Evolutionary conservation across 2,888 invertebrate genomes (phyloP).

Genomic region (Seira musarum): DNA sequence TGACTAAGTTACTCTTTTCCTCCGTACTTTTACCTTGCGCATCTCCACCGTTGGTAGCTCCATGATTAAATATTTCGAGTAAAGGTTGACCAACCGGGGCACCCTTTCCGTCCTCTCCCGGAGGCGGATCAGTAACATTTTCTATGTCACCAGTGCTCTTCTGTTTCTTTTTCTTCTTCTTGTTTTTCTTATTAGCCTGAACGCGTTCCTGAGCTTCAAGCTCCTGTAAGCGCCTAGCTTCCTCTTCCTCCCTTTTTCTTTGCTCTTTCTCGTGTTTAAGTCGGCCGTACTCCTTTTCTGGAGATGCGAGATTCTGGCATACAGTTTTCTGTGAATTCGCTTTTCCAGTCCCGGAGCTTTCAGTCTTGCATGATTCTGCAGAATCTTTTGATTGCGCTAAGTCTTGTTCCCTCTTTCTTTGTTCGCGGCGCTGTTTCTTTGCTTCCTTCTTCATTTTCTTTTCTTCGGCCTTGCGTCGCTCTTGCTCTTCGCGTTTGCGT

Average conservation of each 20-base stretch:
- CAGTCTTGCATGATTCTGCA: neutral
- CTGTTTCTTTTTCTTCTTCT: constrained; percentile 57
- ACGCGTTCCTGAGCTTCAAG: constrained; percentile 48
- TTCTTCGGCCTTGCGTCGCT: constrained; percentile 52
- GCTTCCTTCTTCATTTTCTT: constrained; percentile 60
- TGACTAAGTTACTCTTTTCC: constrained; percentile 76
- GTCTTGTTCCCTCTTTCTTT: constrained; percentile 40
- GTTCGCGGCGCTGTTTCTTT: constrained; percentile 42
- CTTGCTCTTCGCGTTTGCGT: constrained; percentile 54
- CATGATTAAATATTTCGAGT: constrained; percentile 9
- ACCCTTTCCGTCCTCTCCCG: neutral
- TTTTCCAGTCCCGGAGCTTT: constrained; percentile 25
- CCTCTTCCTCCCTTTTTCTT: constrained; percentile 51
- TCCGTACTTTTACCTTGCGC: constrained; percentile 3
- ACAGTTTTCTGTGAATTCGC: constrained; percentile 8
- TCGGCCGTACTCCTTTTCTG: constrained; percentile 48
- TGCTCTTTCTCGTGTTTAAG: constrained; percentile 55
- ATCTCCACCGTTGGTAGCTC: constrained; percentile 15
- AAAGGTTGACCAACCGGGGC: constrained; percentile 14
- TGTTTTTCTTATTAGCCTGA: constrained; percentile 49
- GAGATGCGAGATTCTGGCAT: neutral
- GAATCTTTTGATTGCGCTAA: constrained; percentile 6
- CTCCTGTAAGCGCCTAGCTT: constrained; percentile 42
- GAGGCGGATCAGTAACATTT: constrained; percentile 18
- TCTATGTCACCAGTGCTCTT: constrained; percentile 4